A percentile compares a stretch with the other conserved stretches of the same genome.
Conservation (phyloP, 2,888 invertebrate genomes). For the Gandaritis pyraliata region DNA sequence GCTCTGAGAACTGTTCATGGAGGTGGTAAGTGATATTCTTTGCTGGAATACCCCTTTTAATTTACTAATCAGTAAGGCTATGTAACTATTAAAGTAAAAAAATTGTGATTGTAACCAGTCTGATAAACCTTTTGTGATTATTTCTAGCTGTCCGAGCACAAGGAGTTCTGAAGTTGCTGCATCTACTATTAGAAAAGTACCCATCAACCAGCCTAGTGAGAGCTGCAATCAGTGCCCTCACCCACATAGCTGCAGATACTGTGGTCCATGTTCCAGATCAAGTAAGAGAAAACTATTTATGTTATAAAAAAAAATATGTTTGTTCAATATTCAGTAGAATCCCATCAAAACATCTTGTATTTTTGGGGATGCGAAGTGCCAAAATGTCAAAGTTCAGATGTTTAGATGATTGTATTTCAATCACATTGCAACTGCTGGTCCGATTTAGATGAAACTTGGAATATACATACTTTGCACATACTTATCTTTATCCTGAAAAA, state of each 20-base stretch:
- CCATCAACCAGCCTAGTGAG: constrained; percentile 77
- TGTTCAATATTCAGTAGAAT: too few species aligned
- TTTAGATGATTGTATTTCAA: too few species aligned
- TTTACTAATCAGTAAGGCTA: neutral
- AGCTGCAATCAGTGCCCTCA: constrained; percentile 93
- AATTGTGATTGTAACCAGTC: too few species aligned
- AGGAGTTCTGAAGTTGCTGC: constrained; percentile 83
- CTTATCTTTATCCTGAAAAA: too few species aligned
- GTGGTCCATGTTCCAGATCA: constrained; percentile 96
- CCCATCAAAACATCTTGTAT: too few species aligned
- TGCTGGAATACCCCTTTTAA: neutral
- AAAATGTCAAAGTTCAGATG: too few species aligned
- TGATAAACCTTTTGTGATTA: neutral
- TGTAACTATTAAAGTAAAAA: too few species aligned
- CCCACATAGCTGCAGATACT: constrained; percentile 94
- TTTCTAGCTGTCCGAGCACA: constrained; percentile 86
- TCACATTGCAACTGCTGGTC: too few species aligned
- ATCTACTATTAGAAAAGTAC: constrained; percentile 71
- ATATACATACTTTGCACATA: too few species aligned
- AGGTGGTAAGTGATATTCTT: constrained; percentile 68
- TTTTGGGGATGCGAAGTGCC: too few species aligned
- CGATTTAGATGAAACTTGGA: too few species aligned
- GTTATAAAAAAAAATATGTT: too few species aligned
- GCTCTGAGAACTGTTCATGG: constrained; percentile 97
- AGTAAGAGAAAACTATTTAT: constrained; percentile 66